These are phyloP conservation scores for Cataglyphis cursor DNA, from an alignment of 2,888 invertebrate genomes.

Conservation along the genomic window DNA sequence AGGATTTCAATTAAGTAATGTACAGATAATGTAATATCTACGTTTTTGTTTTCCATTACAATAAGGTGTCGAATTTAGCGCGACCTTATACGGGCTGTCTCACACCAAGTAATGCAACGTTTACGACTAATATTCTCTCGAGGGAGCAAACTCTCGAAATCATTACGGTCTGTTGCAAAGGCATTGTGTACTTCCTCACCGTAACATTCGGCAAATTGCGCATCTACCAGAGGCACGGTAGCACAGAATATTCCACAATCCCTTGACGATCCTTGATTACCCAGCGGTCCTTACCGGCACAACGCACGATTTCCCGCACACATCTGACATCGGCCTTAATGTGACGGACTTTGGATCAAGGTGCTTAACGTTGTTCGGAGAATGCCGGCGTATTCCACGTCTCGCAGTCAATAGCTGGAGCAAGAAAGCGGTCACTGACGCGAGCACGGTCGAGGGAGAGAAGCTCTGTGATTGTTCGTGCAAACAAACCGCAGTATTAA, in stretches of 20 bases:
- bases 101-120: conserved; percentile 23
- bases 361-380: conserved; percentile 67
- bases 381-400: conserved; percentile 66
- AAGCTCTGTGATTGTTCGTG: conserved; percentile 74
- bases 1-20: not conserved
- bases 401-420: conserved; percentile 70
- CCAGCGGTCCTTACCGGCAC: conserved; percentile 54
- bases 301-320: conserved; percentile 65
- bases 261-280: conserved; percentile 72
- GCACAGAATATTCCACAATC: conserved; percentile 48
- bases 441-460: not conserved
- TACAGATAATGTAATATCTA: not conserved
- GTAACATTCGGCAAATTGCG: conserved; percentile 52
- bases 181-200: conserved; percentile 46
- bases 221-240: conserved; percentile 29
- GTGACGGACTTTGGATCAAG: conserved; percentile 64
- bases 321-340: conserved; percentile 62
- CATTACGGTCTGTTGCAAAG: conserved; percentile 54
- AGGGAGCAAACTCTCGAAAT: conserved; percentile 45
- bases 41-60: not conserved
- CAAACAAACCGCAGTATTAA: conserved; percentile 82
- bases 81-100: conserved; percentile 27
- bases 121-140: conserved; percentile 50
- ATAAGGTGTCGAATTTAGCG: conserved; percentile 26
- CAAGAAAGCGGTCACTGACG: conserved; percentile 48